Conservation (phyloP, 2,888 invertebrate genomes). For the Parasteatoda lunata region DNA sequence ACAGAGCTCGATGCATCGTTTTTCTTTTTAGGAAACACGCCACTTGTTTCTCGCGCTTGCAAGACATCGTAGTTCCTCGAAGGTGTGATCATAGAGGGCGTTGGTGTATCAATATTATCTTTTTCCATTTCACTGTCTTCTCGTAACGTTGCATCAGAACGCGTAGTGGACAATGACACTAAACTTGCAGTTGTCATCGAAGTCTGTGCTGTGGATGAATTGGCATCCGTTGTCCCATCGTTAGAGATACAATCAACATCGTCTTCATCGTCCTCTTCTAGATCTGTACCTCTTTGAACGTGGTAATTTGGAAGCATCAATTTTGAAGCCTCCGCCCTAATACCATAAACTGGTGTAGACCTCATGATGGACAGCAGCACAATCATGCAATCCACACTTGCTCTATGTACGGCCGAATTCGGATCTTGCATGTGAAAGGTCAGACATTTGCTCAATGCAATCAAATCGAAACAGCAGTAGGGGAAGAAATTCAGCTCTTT, state of each 20-base stretch:
- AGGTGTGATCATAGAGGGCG: too few species aligned
- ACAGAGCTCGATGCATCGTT: too few species aligned
- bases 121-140: not conserved
- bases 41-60: too few species aligned
- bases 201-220: not conserved
- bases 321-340: not conserved
- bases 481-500: constrained; percentile 12
- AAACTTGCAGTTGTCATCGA: not conserved
- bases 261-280: not conserved
- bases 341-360: not conserved
- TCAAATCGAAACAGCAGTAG: constrained; percentile 33
- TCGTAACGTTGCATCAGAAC: not conserved
- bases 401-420: not conserved
- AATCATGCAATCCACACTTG: constrained; percentile 15
- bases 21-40: too few species aligned
- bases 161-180: not conserved
- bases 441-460: constrained; percentile 10
- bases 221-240: not conserved
- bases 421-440: not conserved
- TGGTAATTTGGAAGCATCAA: not conserved
- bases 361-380: constrained; percentile 21
- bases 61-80: too few species aligned
- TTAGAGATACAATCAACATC: not conserved
- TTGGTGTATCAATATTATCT: not conserved
- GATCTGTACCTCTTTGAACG: not conserved